Evolutionary conservation across 2,797 vertebrate species (phyloP).

Genomic region (Aselliscus stoliczkanus): DNA sequence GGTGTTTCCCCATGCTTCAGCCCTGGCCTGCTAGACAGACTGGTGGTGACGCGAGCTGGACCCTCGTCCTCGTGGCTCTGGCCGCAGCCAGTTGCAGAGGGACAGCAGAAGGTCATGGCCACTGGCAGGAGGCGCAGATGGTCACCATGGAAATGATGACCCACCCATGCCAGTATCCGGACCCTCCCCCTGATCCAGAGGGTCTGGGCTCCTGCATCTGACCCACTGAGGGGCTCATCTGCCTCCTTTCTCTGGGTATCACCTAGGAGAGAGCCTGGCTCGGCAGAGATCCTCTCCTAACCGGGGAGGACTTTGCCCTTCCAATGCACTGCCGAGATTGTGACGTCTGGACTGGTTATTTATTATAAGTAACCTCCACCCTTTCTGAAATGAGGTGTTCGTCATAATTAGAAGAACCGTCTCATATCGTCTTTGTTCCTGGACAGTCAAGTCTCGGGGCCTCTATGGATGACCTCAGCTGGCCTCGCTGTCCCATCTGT

Average conservation of each 20-base stretch:
- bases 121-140: neutral
- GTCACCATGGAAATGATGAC: neutral
- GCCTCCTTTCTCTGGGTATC: neutral
- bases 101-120: neutral
- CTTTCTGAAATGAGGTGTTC: neutral
- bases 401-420: neutral
- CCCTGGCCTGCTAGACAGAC: neutral
- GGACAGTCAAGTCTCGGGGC: neutral
- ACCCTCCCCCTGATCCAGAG: neutral
- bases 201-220: neutral
- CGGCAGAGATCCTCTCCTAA: neutral
- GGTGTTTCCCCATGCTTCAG: conserved; percentile 30
- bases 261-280: neutral
- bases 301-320: neutral
- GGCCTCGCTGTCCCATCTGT: neutral
- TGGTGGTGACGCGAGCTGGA: neutral
- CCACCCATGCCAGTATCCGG: neutral
- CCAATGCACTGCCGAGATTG: accelerated
- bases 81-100: conserved; percentile 1
- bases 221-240: neutral
- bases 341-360: too few species aligned
- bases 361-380: neutral
- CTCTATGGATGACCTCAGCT: neutral
- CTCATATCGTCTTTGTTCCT: neutral
- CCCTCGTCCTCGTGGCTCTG: neutral